Conservation (phyloP, 2,797 vertebrate species). For the Mus spretus region DNA sequence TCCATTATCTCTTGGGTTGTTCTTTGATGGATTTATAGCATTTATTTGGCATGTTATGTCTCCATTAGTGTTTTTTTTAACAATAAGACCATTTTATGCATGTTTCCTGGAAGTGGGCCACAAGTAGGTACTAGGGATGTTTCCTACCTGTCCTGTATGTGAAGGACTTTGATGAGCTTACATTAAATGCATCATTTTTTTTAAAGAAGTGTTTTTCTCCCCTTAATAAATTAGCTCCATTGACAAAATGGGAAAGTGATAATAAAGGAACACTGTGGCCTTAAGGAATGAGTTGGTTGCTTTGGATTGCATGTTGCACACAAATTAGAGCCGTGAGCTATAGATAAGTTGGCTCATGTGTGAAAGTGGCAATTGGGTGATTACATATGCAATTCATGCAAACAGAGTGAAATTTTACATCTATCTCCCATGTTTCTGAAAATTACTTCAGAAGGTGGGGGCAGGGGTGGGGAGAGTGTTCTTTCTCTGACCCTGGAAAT, state of each 20-base stretch:
- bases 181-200: not conserved
- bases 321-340: not conserved
- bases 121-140: not conserved
- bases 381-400: not conserved
- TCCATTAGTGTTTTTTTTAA: constrained; percentile 28
- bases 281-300: not conserved
- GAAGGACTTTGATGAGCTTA: not conserved
- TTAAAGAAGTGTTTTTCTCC: not conserved
- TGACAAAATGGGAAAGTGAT: not conserved
- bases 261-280: not conserved
- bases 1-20: not conserved
- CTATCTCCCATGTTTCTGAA: not conserved
- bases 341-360: not conserved
- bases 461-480: not conserved
- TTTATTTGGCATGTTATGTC: not conserved
- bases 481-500: not conserved
- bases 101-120: not conserved
- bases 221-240: constrained; percentile 16
- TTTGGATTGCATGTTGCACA: constrained; percentile 6
- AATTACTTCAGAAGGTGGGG: not conserved
- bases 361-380: not conserved
- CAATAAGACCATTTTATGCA: not conserved
- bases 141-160: not conserved
- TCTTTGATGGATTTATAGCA: not conserved
- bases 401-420: constrained; percentile 29